Evolutionary conservation across 2,113 vertebrate genomes (phyloP), one percentile per base, ranked within the genome.

Genomic region (Galemys pyrenaicus): DNA sequence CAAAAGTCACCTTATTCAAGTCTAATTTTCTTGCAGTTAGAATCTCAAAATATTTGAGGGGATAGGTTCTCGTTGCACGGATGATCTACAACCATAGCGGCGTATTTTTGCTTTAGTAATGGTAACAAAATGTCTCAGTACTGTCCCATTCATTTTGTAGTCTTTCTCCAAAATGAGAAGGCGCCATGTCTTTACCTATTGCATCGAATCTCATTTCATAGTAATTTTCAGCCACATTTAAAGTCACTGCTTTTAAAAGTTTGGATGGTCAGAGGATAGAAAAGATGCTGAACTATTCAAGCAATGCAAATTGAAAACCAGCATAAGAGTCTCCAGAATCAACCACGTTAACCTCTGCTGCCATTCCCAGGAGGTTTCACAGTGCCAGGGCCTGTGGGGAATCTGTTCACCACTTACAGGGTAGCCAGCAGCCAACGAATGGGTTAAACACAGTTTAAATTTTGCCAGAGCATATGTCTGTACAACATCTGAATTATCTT

Each of bases 41-140:
- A 37, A 74, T 83, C 67, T 30, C 26, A 79, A 79, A 68, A 70
- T 22, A 35, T 20, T 13, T 32, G 17, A 19, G 41, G 2, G 22
- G 28, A 3, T 41, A n/a, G 0, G 2, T 46, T 64, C 19, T 41
- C 9, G 44, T 16, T 15, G 2, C 1, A 30, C 12, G 78, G 22
- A 32, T 77, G 22, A 32, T 77, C 44, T 6, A 13, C 6, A 62
- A 30, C 32, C 6, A 19, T 3, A 30, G 49, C 10, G 17, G 44
- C 5, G 4, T 65, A 68, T 26, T 67, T 74, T 82, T 96, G 54
- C 20, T 96, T 78, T 77, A 92, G 46, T 17, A 49, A 39, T 84
- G 51, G 37, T n/a, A 9, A 54, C 37, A 39, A 81, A 78, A 93
- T 51, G 35, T 56, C 32, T 71, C 10, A 46, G 44, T 9, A 56